Evolutionary conservation across 2,113 vertebrate species (phyloP).

Genomic region (Trinectes maculatus): DNA sequence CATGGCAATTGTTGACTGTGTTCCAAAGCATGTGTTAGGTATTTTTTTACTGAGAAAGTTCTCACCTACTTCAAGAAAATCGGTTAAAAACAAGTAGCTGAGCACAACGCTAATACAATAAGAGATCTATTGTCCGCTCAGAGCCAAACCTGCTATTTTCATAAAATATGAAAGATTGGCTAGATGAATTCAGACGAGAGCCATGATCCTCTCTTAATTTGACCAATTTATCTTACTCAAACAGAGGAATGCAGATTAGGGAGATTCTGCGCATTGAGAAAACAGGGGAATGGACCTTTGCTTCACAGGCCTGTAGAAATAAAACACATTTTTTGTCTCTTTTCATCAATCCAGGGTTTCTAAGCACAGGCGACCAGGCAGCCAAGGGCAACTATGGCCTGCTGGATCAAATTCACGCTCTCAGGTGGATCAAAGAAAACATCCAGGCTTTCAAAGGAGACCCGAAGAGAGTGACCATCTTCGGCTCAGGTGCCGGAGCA

Average conservation of each 20-base stretch:
- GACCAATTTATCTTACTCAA: not conserved
- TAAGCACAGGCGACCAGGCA: constrained; percentile 97
- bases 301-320: no score
- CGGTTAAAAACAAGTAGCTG: not conserved
- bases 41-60: no score
- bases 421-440: constrained; percentile 97
- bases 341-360: constrained; percentile 85
- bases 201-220: not conserved
- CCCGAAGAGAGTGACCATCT: constrained; percentile 95
- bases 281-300: not conserved
- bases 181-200: not conserved
- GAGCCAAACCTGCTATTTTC: not conserved
- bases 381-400: constrained; percentile 97
- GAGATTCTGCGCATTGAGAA: not conserved
- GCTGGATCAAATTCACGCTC: constrained; percentile 96
- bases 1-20: no score
- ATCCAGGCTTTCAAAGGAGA: constrained; percentile 95
- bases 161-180: not conserved
- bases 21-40: no score
- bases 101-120: not conserved
- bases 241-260: not conserved
- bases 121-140: no score
- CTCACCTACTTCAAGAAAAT: not conserved
- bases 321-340: constrained; percentile 17
- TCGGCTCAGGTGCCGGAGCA: constrained; percentile 95